Percentiles rank a stretch among this genome's conserved stretches.
Evolutionary conservation across 2,888 invertebrate species (phyloP).

Genomic region (Stenodera caucasica): DNA sequence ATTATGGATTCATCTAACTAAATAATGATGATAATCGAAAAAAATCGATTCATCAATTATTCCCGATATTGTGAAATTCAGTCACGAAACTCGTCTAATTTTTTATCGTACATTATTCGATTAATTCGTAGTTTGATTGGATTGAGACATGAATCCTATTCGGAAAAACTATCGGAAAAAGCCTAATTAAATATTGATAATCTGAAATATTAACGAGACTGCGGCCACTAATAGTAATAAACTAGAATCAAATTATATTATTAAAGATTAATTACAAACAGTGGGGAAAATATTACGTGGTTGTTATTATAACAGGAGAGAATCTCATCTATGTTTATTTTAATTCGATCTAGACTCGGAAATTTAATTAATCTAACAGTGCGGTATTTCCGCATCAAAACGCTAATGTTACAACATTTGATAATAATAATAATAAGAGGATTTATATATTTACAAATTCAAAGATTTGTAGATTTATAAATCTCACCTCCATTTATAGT

Average conservation of each 20-base stretch:
- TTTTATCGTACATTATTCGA: background rate
- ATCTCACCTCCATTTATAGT: background rate
- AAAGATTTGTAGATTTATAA: no score
- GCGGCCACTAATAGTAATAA: background rate
- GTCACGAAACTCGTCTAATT: background rate
- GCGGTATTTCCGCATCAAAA: no score
- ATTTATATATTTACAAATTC: no score
- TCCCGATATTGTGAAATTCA: no score
- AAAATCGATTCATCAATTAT: no score
- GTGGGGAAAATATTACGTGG: background rate
- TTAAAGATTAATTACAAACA: conserved; percentile 5
- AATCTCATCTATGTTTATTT: background rate
- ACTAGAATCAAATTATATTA: background rate
- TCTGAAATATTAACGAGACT: background rate
- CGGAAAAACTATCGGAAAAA: background rate
- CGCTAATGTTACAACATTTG: background rate
- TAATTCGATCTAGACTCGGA: background rate
- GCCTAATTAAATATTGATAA: background rate
- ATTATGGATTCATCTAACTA: background rate
- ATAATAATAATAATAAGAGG: no score
- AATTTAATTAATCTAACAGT: no score
- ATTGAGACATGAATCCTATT: background rate
- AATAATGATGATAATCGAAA: no score
- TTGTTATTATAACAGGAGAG: background rate
- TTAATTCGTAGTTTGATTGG: background rate